Conservation (phyloP, 1,140 invertebrate species). For the Nylanderia fulva region DNA sequence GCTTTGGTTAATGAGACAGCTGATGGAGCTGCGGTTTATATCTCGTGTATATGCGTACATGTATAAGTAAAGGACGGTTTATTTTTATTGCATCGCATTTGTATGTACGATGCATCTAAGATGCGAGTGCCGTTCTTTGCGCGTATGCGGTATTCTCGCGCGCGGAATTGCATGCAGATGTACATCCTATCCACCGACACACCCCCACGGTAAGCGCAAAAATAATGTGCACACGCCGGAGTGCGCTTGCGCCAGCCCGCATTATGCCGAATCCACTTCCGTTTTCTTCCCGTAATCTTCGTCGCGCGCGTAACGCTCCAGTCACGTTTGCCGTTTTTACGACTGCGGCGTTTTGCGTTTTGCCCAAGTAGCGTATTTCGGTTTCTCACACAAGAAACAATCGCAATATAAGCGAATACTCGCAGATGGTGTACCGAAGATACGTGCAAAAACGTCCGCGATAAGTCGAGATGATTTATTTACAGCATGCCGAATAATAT, state of each 20-base stretch:
- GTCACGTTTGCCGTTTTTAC: constrained; percentile 50
- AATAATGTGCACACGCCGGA: constrained; percentile 50
- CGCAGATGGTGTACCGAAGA: background rate
- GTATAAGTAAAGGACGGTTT: background rate
- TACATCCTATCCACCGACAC: constrained; percentile 33
- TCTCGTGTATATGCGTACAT: background rate
- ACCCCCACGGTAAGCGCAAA: constrained; percentile 35
- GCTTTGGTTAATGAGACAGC: background rate
- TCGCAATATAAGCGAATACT: constrained; percentile 17
- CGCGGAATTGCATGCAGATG: constrained; percentile 51
- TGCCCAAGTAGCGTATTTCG: constrained; percentile 43
- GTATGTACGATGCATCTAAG: constrained; percentile 1
- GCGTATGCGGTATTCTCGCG: background rate
- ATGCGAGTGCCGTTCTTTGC: constrained; percentile 22
- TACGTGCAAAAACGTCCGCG: background rate
- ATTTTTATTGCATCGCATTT: constrained; percentile 29
- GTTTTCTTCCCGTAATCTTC: constrained; percentile 62
- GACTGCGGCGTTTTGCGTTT: constrained; percentile 39
- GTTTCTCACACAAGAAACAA: constrained; percentile 6
- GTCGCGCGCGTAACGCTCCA: constrained; percentile 46
- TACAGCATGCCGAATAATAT: background rate
- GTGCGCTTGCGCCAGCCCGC: constrained; percentile 29
- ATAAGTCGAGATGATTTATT: constrained; percentile 36
- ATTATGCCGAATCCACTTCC: constrained; percentile 59
- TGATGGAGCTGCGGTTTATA: background rate